Evolutionary conservation across 1,140 invertebrate genomes (phyloP).

Genomic region (Neomicropteryx cornuta): DNA sequence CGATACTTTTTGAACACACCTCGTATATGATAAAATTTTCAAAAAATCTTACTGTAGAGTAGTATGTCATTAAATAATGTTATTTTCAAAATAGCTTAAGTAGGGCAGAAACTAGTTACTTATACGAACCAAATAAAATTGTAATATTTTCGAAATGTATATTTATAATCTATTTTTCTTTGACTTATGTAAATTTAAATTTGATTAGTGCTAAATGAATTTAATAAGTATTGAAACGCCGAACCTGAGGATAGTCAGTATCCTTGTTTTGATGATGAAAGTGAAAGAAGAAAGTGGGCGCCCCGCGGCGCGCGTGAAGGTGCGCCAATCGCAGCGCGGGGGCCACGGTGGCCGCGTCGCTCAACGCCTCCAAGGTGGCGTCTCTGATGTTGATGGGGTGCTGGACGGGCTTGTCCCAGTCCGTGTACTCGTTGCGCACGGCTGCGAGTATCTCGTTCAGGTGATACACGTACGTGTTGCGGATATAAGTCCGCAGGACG

Average conservation of each 20-base stretch:
- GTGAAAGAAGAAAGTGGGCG: constrained; percentile 66
- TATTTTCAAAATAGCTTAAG: no score
- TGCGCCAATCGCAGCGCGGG: constrained; percentile 58
- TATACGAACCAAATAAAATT: no score
- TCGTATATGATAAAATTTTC: no score
- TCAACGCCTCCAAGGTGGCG: constrained; percentile 76
- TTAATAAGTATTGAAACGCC: no score
- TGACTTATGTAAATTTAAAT: no score
- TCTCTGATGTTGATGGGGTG: constrained; percentile 74
- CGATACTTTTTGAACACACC: no score
- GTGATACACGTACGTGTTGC: constrained; percentile 81
- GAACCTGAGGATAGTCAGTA: constrained; percentile 64
- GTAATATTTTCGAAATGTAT: no score
- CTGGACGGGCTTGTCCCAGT: constrained; percentile 78
- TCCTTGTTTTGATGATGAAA: constrained; percentile 71
- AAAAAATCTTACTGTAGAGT: no score
- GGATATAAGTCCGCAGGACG: constrained; percentile 67
- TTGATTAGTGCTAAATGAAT: no score
- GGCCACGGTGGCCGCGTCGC: constrained; percentile 70
- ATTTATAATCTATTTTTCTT: no score
- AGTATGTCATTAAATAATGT: no score
- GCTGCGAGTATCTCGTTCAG: constrained; percentile 87
- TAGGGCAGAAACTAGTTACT: no score
- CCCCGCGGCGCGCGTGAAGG: constrained; percentile 55
- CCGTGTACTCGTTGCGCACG: constrained; percentile 85